A percentile compares a stretch with the other conserved stretches of the same genome.
These are phyloP conservation scores for Amblyraja radiata DNA, from an alignment of 2,797 vertebrate species.

Conservation along the genomic window DNA sequence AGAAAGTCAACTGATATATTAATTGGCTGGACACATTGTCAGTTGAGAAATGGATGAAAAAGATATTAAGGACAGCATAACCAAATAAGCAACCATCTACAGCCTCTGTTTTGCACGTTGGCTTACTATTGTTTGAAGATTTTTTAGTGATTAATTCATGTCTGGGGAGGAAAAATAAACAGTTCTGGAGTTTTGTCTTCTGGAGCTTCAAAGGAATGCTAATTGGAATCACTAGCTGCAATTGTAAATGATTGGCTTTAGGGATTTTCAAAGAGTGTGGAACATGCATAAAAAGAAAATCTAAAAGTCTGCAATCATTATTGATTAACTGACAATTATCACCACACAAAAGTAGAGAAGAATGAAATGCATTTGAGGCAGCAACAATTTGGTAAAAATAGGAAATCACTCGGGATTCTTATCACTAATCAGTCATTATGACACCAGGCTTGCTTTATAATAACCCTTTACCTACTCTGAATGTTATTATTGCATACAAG, in stretches of 20 bases:
- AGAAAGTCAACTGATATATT: background rate
- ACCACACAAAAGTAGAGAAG: no score
- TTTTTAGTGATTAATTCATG: background rate
- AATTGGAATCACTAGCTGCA: background rate
- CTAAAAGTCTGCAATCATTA: background rate
- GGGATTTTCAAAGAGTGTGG: background rate
- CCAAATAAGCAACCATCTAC: background rate
- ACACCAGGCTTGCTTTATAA: background rate
- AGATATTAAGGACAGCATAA: background rate
- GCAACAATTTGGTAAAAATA: background rate
- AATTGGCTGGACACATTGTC: background rate
- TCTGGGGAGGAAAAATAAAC: background rate
- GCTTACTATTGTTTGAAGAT: background rate
- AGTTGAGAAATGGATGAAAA: background rate
- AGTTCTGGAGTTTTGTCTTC: background rate
- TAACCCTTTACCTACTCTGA: background rate
- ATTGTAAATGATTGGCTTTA: background rate
- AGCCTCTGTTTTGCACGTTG: background rate
- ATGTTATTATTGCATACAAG: background rate
- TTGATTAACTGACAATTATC: background rate
- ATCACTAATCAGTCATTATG: background rate
- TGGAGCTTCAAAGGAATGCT: background rate
- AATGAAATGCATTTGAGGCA: no score
- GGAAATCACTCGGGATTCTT: background rate
- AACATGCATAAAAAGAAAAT: background rate